These are phyloP conservation scores for Auanema sp. DNA, from an alignment of 2,888 invertebrate species.

Conservation along the genomic window DNA sequence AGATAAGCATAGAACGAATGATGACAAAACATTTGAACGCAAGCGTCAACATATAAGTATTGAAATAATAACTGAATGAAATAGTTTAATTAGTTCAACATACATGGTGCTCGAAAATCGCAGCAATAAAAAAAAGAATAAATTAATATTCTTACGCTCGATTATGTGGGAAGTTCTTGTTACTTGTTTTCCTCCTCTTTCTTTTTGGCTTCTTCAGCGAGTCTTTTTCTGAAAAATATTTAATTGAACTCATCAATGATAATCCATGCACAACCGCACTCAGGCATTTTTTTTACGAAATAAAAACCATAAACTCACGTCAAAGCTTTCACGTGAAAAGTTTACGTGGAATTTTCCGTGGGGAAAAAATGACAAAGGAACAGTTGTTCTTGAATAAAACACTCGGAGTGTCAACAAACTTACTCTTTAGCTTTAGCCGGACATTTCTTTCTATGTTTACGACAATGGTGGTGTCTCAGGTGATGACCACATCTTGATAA, in stretches of 20 bases:
- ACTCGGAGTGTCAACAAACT: conserved; percentile 5
- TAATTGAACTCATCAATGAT: too few relatives aligned
- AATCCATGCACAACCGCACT: too few relatives aligned
- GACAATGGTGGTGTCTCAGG: conserved; percentile 61
- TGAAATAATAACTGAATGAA: conserved; percentile 2
- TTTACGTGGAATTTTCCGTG: too few relatives aligned
- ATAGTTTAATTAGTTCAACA: too few relatives aligned
- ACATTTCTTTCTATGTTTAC: conserved; percentile 57
- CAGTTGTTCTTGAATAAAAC: too few relatives aligned
- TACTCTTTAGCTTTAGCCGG: conserved; percentile 56
- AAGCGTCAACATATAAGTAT: not conserved
- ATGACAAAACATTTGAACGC: not conserved
- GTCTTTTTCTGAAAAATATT: conserved; percentile 5
- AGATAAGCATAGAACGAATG: not conserved
- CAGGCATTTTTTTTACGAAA: too few relatives aligned
- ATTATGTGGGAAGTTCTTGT: not conserved
- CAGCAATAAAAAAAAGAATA: conserved; percentile 4
- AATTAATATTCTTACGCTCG: not conserved
- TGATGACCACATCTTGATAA: conserved; percentile 56
- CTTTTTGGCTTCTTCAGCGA: conserved; percentile 8
- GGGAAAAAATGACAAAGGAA: too few relatives aligned
- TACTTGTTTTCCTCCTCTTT: conserved; percentile 5
- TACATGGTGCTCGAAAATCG: conserved; percentile 1
- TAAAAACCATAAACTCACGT: too few relatives aligned
- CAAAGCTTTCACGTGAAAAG: too few relatives aligned